Evolutionary conservation across 2,113 vertebrate genomes (phyloP), one percentile per base, ranked within the genome.

Genomic region (Crotalus viridis): DNA sequence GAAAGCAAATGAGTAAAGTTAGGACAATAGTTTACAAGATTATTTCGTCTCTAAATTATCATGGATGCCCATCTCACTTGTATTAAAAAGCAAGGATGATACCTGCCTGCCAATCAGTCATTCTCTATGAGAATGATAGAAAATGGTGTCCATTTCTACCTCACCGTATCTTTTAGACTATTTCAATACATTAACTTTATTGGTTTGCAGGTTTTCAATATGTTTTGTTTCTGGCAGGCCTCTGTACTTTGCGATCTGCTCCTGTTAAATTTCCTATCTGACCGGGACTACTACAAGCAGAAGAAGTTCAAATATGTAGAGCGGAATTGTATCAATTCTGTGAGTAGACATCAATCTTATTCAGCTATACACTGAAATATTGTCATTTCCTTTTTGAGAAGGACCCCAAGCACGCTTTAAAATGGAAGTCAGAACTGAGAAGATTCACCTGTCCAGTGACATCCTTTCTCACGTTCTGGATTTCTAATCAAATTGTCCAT

Each of bases 201-300:
- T 43, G 74, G 33, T 43, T 43, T 81, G 7, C 7, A 81, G 74
- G 8, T 81, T 85, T 43, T 33, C 33, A 4, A 21, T 74, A 39
- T 39, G 13, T 22, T 55, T 28, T 74, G 8, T 39, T 89, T 89
- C 87, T 51, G 87, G 43, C 89, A 99, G 99, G 99, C 99, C 52
- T 99, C 99, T 0, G 98, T 99, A 0, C 98, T 99, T 24, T 99
- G 99, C n/a, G 99, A 99, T 96, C 91, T 99, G 94, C 96, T 99
- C 48, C 97, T 99, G 89, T 98, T 99, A 12, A 97, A 99, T 94
- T 97, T 99, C 88, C 97, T 99, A 43, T 98, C 98, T 21, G 98
- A 98, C 97, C 98, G 98, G 88, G 97, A 99, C 94, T 99, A 98
- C 95, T 99, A 99, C 96, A 99, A 99, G 96, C 98, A 98, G 95